A percentile compares a stretch with the other conserved stretches of the same genome.
Evolutionary conservation across 2,797 vertebrate species (phyloP).

Genomic region (Podarcis lilfordi): DNA sequence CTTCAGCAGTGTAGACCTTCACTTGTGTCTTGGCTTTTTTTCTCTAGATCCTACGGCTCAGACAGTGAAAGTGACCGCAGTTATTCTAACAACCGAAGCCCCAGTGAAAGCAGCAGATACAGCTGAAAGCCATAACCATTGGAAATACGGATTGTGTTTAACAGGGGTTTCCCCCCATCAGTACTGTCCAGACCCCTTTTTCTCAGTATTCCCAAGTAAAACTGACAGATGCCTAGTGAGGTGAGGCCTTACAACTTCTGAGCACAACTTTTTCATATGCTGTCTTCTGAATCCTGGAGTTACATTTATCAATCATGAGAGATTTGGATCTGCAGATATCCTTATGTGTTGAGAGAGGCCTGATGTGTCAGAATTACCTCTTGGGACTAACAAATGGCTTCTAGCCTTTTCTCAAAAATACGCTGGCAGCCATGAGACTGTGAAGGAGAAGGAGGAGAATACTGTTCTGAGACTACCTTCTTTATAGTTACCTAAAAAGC

Average conservation of each 20-base stretch:
- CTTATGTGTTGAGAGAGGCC: slow-evolving; percentile 52
- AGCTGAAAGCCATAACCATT: slow-evolving; percentile 71
- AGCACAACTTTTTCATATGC: neutral
- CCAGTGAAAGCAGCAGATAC: slow-evolving; percentile 91
- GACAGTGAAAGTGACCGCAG: slow-evolving; percentile 90
- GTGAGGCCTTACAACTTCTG: slow-evolving; percentile 37
- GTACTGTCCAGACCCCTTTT: slow-evolving; percentile 20
- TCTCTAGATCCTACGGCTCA: slow-evolving; percentile 86
- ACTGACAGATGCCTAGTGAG: slow-evolving; percentile 37
- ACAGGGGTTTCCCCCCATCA: slow-evolving; percentile 21
- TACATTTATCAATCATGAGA: slow-evolving; percentile 65
- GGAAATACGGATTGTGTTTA: slow-evolving; percentile 18
- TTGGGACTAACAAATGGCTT: neutral
- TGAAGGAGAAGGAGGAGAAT: slow-evolving; percentile 52
- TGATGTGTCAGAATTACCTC: slow-evolving; percentile 44
- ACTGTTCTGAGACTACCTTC: slow-evolving; percentile 50
- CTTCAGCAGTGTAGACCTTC: neutral
- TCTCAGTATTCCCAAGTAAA: slow-evolving; percentile 45
- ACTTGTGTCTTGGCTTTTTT: neutral
- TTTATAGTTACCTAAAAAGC: slow-evolving; percentile 39
- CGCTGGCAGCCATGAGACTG: slow-evolving; percentile 64
- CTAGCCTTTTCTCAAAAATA: slow-evolving; percentile 29
- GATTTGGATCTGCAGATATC: slow-evolving; percentile 46
- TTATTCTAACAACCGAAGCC: slow-evolving; percentile 88
- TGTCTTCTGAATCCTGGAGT: slow-evolving; percentile 64